Evolutionary conservation across 2,113 vertebrate species (phyloP).

Genomic region (Ia io): DNA sequence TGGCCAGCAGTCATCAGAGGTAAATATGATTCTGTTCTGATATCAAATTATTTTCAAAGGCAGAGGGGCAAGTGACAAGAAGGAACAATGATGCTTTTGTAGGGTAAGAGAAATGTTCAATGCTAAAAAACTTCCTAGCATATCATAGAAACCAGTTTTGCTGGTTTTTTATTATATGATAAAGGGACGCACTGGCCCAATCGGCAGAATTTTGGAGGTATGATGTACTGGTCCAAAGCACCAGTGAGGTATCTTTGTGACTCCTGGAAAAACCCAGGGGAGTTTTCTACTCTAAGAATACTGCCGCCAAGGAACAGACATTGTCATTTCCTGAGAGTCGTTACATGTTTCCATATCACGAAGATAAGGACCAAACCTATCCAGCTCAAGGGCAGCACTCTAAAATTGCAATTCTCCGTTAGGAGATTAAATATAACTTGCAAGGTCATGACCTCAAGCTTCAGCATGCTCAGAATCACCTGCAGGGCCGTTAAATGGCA

Average conservation of each 20-base stretch:
- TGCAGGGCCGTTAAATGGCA: neutral
- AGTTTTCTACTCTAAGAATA: constrained; percentile 12
- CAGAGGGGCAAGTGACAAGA: constrained; percentile 25
- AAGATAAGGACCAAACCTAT: neutral
- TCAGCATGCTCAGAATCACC: neutral
- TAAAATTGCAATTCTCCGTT: neutral
- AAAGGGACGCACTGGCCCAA: constrained; percentile 34
- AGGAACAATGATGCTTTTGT: constrained; percentile 66
- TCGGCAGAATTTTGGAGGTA: constrained; percentile 1
- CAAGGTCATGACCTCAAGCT: neutral
- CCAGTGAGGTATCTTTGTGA: neutral
- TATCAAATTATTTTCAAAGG: constrained; percentile 59
- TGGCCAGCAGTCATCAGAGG: neutral
- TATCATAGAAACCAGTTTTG: constrained; percentile 63
- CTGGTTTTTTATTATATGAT: constrained; percentile 65
- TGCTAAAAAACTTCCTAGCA: constrained; percentile 41
- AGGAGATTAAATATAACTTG: neutral
- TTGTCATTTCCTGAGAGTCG: neutral
- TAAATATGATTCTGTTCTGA: constrained; percentile 23
- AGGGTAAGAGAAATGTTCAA: constrained; percentile 28
- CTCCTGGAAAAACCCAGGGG: constrained; percentile 8
- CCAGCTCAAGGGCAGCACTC: neutral
- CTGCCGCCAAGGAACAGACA: neutral
- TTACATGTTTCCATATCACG: neutral
- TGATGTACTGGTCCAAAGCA: neutral